Evolutionary conservation across 2,113 vertebrate genomes (phyloP), one percentile per base, ranked within the genome.

Genomic region (Coptodon rendalli): DNA sequence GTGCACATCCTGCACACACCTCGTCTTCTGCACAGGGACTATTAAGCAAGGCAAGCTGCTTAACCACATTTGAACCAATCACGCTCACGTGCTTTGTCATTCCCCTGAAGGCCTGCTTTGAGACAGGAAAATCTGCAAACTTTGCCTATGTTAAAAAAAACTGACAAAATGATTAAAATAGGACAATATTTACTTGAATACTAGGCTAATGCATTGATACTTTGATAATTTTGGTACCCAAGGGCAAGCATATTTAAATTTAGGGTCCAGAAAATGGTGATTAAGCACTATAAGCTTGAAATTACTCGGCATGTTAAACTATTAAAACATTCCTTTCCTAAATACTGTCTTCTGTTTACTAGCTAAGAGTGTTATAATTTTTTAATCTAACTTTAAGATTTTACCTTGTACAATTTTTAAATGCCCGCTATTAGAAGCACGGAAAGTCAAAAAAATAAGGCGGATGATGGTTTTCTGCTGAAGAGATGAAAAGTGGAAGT

Each of bases 401-500:
- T 36, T 45, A 36, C 61, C 38, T 40, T 12, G 36, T 48, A 5
- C 34, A 63, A 4, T 57, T 50, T 48, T 13, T 82, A 54, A 86
- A 29, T 76, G 40, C 17, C 48, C 5, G 17, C 59, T 38, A 83
- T 14, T 3, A 8, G 63, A 76, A 71, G 68, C 63, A 22, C 0
- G 3, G 63, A 38, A 68, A 68, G 63, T 68, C 8, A 7, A 61
- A 45, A 34, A 52, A 80, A 31, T 14, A 63, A 66, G 57, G 38
- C 88, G 6, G 29, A 80, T 38, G 57, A 83, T 0, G 85, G 76
- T 56, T 80, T 63, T 31, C 40, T 59, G 68, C 14, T 29, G 68
- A 78, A 68, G 84, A 56, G 31, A 40, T 52, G 89, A 40, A 86
- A 66, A 81, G 86, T 76, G 53, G 81, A 89, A 84, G 29, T 78